Evolutionary conservation across 2,113 vertebrate species (phyloP), one percentile per base, ranked within the genome.

Genomic region (Eulemur rufifrons): DNA sequence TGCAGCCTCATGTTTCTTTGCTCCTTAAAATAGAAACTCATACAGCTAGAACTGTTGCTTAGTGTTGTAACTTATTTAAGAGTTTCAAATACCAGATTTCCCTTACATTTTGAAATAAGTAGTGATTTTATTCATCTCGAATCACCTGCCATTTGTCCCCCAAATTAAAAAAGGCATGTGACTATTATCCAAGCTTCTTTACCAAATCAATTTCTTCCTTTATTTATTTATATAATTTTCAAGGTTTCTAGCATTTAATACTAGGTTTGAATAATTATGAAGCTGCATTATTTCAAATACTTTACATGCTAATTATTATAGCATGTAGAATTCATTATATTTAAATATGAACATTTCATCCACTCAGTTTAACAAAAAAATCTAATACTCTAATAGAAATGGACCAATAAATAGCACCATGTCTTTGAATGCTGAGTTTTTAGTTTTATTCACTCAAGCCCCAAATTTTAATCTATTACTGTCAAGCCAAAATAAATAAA

Each of bases 11-110:
- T 59, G 27, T 63, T 91, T 95, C 61, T 59, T 93, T 92, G 21
- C 1, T 95, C 32, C 42, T 97, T 84, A 81, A 90, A 95, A 82
- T 17, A 95, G 39, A 91, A 81, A 71, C 9, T 37, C 11, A 56
- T 8, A 47, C 2, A 87, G 42, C 5, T 20, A 76, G 27, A 64
- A 54, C 13, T 52, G 13, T 54, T 95, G 23, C 23, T 86, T 18
- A 95, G 32, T 56, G 25, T 50, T 34, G 14, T 61, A 68, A 73
- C 4, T 76, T 81, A 20, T 61, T 56, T 95, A 82, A 83, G 10
- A 82, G 29, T 47, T 83, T 80, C 78, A 96, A 89, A 90, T 25
- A 42, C 7, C 45, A 95, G 80, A 77, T 89, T 6, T 42, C 34
- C n/a, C 3, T 14, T 52, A 54, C 11, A 64, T 81, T 89, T 86